Percentiles rank a stretch among this genome's conserved stretches.
These are phyloP conservation scores for Vicugna pacos DNA, from an alignment of 2,113 vertebrate genomes.

Conservation along the genomic window DNA sequence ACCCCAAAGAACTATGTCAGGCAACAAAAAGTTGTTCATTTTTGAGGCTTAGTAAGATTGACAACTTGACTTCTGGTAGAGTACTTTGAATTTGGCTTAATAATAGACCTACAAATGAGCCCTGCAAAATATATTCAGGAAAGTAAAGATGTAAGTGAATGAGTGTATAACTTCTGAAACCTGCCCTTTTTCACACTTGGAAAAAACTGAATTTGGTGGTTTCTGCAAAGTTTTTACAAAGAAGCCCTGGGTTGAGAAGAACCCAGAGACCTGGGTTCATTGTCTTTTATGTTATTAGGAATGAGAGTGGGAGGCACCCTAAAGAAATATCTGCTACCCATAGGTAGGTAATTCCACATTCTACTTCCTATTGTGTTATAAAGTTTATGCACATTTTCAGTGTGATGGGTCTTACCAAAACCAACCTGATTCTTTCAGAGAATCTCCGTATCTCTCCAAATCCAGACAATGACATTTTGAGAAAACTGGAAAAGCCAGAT, in stretches of 20 bases:
- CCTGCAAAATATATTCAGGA: not conserved
- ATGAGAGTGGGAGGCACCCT: not conserved
- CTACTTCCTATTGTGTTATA: not conserved
- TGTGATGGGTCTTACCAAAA: not conserved
- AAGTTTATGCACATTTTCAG: not conserved
- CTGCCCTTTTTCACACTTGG: not conserved
- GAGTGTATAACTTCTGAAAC: not conserved
- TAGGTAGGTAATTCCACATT: not conserved
- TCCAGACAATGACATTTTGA: not conserved
- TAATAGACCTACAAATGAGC: not conserved
- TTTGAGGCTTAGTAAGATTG: not conserved
- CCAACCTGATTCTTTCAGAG: not conserved
- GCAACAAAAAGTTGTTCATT: not conserved
- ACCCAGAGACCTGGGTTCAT: not conserved
- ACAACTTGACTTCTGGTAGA: not conserved
- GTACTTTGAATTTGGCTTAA: not conserved
- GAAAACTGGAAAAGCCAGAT: not conserved
- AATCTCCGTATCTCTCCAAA: not conserved
- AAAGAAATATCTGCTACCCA: not conserved
- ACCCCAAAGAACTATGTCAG: not conserved
- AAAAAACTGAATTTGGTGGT: not conserved
- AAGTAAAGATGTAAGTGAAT: not conserved
- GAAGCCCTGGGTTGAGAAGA: not conserved
- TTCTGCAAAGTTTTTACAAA: not conserved
- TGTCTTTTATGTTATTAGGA: not conserved